phyloP scores from a whole-genome alignment of 2,888 invertebrate genomes.

The Stegana nigrithorax region DNA sequence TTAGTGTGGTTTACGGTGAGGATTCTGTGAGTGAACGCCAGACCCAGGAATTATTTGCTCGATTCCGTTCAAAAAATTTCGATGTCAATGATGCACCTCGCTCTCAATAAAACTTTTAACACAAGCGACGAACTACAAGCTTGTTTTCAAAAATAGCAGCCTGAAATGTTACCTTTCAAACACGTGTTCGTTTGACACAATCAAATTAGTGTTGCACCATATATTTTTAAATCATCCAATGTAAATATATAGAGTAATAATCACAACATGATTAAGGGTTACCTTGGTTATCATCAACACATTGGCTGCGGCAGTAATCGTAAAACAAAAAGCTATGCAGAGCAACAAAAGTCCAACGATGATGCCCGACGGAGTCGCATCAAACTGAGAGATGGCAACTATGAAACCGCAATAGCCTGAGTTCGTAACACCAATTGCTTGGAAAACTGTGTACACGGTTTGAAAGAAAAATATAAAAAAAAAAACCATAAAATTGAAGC shows the following conservation, averaged over 20 bases:
- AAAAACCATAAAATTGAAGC: conserved; percentile 99
- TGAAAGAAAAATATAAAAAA: conserved; percentile 99
- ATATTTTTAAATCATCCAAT: no score
- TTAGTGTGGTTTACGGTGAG: no score
- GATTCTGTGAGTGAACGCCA: no score
- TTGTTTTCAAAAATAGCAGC: no score
- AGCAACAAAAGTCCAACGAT: conserved; percentile 84
- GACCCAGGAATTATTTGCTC: no score
- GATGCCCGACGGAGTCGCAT: conserved; percentile 71
- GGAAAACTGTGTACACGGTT: conserved; percentile 87
- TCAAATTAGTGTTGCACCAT: no score
- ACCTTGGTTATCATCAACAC: conserved; percentile 89
- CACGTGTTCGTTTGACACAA: no score
- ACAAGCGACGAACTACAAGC: no score
- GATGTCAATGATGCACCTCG: no score
- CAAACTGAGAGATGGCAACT: conserved; percentile 77
- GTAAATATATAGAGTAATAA: background rate
- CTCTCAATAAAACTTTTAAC: no score
- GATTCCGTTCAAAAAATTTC: no score
- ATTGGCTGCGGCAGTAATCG: conserved; percentile 80
- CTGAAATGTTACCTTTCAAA: no score
- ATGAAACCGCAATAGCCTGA: conserved; percentile 90
- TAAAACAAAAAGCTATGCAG: conserved; percentile 83
- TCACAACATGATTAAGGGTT: conserved; percentile 45
- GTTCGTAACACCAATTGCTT: conserved; percentile 86